phyloP scores from a whole-genome alignment of 2,888 invertebrate genomes.

The Himalopsyche kuldschensis region DNA sequence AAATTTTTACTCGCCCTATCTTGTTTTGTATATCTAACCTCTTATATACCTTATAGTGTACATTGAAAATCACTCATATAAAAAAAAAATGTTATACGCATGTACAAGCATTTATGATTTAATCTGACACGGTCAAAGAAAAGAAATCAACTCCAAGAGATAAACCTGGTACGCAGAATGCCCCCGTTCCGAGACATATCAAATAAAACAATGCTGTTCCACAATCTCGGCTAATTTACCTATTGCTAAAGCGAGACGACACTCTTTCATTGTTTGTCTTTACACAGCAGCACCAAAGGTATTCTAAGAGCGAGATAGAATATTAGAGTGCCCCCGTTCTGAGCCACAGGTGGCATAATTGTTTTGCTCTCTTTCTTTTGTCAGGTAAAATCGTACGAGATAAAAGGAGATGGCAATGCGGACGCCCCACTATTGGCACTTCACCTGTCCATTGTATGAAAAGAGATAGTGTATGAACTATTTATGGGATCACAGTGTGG shows the following conservation, averaged over 20 bases:
- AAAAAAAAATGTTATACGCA: not conserved
- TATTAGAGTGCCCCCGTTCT: slow-evolving; percentile 29
- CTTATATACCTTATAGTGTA: too few relatives aligned
- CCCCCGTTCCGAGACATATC: slow-evolving; percentile 22
- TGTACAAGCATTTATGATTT: slow-evolving; percentile 13
- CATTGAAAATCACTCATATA: too few relatives aligned
- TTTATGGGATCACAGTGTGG: slow-evolving; percentile 18
- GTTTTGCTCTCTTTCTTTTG: slow-evolving; percentile 8
- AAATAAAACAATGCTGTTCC: slow-evolving; percentile 2
- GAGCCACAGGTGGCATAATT: slow-evolving; percentile 26
- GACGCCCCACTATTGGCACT: slow-evolving; percentile 26
- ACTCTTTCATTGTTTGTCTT: not conserved
- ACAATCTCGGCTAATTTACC: not conserved
- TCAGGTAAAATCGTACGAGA: not conserved
- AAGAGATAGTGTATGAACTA: slow-evolving; percentile 31
- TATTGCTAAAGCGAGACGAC: not conserved
- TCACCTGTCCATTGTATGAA: slow-evolving; percentile 33
- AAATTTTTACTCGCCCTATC: too few relatives aligned
- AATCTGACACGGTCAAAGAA: slow-evolving; percentile 26
- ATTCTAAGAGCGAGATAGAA: slow-evolving; percentile 18
- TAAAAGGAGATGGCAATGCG: slow-evolving; percentile 6
- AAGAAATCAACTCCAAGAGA: slow-evolving; percentile 21
- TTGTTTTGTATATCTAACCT: too few relatives aligned
- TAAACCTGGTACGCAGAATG: slow-evolving; percentile 13
- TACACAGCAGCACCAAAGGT: slow-evolving; percentile 12